Evolutionary conservation across 2,113 vertebrate genomes (phyloP), one percentile per base, ranked within the genome.

Genomic region (Macaca nemestrina): DNA sequence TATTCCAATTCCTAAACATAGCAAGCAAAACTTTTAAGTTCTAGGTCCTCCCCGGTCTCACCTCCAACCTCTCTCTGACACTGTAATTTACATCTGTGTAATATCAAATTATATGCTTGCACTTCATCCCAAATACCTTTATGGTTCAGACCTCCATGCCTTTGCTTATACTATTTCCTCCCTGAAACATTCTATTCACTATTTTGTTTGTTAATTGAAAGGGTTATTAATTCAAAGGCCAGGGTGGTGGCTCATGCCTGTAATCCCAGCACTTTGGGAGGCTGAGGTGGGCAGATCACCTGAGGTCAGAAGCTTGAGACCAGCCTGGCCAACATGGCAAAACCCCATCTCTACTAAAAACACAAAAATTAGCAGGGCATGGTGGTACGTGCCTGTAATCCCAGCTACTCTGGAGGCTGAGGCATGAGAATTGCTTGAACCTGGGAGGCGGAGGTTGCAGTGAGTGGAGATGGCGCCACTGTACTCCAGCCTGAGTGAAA

Each of bases 1-100:
- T 83, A 90, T 50, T 93, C 68, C 90, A 93, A 72, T 93, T 73
- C 76, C 57, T 91, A 93, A 91, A 4, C 35, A 93, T 2, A 67
- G 10, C 32, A 95, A 67, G 30, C 16, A 68, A 96, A 97, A 86
- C 59, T 72, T 59, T 48, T 80, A 91, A 88, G 12, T 35, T 38
- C 40, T 92, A 12, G 25, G 30, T 72, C 17, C 43, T 73, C 23
- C 18, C 35, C 18, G 59, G 32, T 12, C 68, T 94, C 57, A 95
- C 4, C 45, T 78, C 75, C 50, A 93, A 82, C 18, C 50, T 90
- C 59, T 86, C 35, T 30, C 38, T 90, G 27, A 85, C 40, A 85
- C 14, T 61, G n/a, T 86, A 93, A 92, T 48, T 59, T 90, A 76
- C 59, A 23, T 75, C 64, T 80, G 30, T 45, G 12, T 81, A 94